phyloP scores from a whole-genome alignment of 1,140 invertebrate species.

The Drosophila littoralis region DNA sequence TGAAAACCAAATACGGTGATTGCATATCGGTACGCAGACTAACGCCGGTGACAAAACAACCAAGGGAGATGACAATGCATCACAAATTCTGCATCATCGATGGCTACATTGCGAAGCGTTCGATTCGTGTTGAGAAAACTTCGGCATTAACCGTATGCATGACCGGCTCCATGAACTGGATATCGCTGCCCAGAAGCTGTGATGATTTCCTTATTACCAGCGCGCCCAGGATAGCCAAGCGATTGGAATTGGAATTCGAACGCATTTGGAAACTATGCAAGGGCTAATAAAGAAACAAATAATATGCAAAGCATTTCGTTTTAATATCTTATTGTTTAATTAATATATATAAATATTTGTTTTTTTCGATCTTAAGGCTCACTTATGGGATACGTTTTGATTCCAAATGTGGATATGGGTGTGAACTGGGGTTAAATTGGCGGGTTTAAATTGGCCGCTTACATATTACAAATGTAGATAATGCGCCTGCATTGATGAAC shows the following conservation, averaged over 20 bases:
- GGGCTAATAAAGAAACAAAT: neutral
- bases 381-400: slow-evolving; percentile 60
- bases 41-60: neutral
- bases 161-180: slow-evolving; percentile 41
- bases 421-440: neutral
- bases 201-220: slow-evolving; percentile 38
- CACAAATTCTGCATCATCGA: slow-evolving; percentile 49
- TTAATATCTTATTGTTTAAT: slow-evolving; percentile 30
- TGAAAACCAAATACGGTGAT: neutral
- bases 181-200: slow-evolving; percentile 2
- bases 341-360: slow-evolving; percentile 37
- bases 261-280: slow-evolving; percentile 21
- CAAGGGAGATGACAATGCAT: slow-evolving; percentile 24
- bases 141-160: slow-evolving; percentile 6
- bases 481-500: slow-evolving; percentile 12
- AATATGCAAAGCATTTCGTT: neutral
- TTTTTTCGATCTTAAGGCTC: slow-evolving; percentile 36
- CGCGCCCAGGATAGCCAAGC: slow-evolving; percentile 7
- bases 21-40: neutral
- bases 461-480: slow-evolving; percentile 28
- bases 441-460: slow-evolving; percentile 3
- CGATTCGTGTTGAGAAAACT: neutral
- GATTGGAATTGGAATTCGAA: slow-evolving; percentile 30
- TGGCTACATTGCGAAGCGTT: slow-evolving; percentile 13
- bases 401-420: slow-evolving; percentile 24